Evolutionary conservation across 2,113 vertebrate species (phyloP), one percentile per base, ranked within the genome.

Genomic region (Meriones unguiculatus): DNA sequence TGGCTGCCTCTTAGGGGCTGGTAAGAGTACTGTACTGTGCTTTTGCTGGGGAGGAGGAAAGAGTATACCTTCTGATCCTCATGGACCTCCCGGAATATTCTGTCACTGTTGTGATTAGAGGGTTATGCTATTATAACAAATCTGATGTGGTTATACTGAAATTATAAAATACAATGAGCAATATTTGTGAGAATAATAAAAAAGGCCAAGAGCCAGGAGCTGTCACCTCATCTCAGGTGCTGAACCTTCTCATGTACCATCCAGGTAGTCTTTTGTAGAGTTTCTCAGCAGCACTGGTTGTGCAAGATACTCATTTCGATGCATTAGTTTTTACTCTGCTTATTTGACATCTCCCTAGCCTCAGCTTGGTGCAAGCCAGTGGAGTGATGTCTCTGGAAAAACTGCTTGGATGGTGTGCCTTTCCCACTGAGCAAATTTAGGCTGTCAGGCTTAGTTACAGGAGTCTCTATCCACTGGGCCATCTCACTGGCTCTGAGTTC

Each of bases 231-330:
- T 7, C 28, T 46, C 35, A 54, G 86, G 46, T 65, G 72, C 87
- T 57, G 6, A 69, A 41, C 28, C 38, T 94, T 90, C 59, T 84
- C 77, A 62, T 65, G 50, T 50, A 73, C 67, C 32, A 15, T 35
- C 54, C 28, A n/a, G 82, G 13, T 25, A 24, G 85, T 7, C 86
- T 90, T 94, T 78, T 59, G 30, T 77, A 38, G 24, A 69, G 87
- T 94, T 52, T 86, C 77, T 76, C 24, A 12, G 7, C 2, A 18
- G 18, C 92, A 96, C 14, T 97, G 52, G 91, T 41, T 96, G 69
- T 87, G 73, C 2, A 73, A 72, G 57, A 90, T 93, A 89, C 46
- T 94, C n/a, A 77, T 30, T 81, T 90, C 38, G 88, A 62, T 78
- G 87, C 82, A 64, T 87, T 89, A 57, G 38, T 86, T 80, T 96